Base-by-base conservation (phyloP, 2,797 vertebrate species). In the Sebastes baramenuke region DNA sequence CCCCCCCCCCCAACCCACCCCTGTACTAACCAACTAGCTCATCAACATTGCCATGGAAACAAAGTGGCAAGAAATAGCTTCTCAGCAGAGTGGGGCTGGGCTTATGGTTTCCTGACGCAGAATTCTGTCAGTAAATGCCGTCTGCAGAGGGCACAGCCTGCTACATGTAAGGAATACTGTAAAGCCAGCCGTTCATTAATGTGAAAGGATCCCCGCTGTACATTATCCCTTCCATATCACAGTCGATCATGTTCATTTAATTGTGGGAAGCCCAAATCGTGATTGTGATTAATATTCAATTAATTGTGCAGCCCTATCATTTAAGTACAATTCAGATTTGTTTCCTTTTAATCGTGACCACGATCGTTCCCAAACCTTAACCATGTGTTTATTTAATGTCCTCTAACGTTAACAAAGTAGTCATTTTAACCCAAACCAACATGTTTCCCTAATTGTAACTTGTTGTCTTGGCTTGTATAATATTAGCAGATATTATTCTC, bases 21-120 rank as follows among this genome's bases (percentile, higher is more conserved):
- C 10, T 30, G 22, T 54, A 32, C 68, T 20, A 73, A 69, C 72
- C 72, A 81, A 78, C 66, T 64, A 80, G 60, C 83, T 90, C 82
- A 85, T 90, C 87, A 91, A 66, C 69, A 90, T 88, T 75, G 64
- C 92, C 87, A 90, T 92, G 89, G 89, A 88, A 90, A 92, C 90
- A 89, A 89, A 92, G 77, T 85, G 71, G 79, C 56, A 88, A 86
- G 86, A 88, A 87, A 87, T 84, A 79, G 80, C 75, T 80, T 83
- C 74, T 72, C 29, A 64, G 22, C 58, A 32, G 42, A 67, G 73
- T 69, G 67, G 52, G 65, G 72, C 58, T 22, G 67, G 60, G 80
- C 75, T 80, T 80, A 80, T 83, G 7, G 20, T 67, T 88, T 78
- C 46, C 62, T 66, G 46, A 60, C 6, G 22, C 56, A 76, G 58